A percentile compares a stretch with the other conserved stretches of the same genome.
phyloP scores from a whole-genome alignment of 2,888 invertebrate genomes.

The Keiferia lycopersicella region DNA sequence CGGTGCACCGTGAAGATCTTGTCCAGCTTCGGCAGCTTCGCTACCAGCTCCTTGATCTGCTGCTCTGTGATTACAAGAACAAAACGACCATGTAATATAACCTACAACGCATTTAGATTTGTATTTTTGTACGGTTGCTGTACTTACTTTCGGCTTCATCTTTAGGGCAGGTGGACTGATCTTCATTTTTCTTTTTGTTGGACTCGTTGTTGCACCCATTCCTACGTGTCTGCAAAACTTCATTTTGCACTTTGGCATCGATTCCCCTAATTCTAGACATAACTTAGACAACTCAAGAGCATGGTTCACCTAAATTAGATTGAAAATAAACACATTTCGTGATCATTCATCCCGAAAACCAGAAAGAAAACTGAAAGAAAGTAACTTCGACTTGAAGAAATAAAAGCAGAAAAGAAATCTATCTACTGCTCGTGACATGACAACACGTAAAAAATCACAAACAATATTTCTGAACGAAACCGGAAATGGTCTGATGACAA shows the following conservation, averaged over 20 bases:
- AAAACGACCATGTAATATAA: conserved; percentile 6
- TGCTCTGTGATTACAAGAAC: conserved; percentile 49
- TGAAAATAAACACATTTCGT: conserved; percentile 14
- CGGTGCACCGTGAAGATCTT: conserved; percentile 84
- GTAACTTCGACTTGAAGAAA: not conserved
- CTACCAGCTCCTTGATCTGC: conserved; percentile 68
- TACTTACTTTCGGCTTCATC: conserved; percentile 65
- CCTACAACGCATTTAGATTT: not conserved
- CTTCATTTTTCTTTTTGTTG: conserved; percentile 53
- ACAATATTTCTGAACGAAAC: conserved; percentile 5
- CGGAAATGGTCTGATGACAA: not conserved
- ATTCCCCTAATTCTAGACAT: conserved; percentile 73
- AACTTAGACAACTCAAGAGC: conserved; percentile 13
- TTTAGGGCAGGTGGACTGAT: conserved; percentile 51
- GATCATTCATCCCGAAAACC: not conserved
- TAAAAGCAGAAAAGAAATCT: conserved; percentile 9
- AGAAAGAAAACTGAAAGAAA: conserved; percentile 13
- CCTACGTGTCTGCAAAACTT: conserved; percentile 52
- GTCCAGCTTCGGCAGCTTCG: conserved; percentile 82
- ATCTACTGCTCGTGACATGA: conserved; percentile 6
- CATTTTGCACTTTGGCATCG: conserved; percentile 61
- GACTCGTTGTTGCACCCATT: conserved; percentile 55
- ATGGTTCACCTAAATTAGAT: conserved; percentile 12
- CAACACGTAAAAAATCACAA: not conserved
- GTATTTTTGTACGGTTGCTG: not conserved